Evolutionary conservation across 2,113 vertebrate species (phyloP), one percentile per base, ranked within the genome.

Genomic region (Leptobrachium ailaonicum): DNA sequence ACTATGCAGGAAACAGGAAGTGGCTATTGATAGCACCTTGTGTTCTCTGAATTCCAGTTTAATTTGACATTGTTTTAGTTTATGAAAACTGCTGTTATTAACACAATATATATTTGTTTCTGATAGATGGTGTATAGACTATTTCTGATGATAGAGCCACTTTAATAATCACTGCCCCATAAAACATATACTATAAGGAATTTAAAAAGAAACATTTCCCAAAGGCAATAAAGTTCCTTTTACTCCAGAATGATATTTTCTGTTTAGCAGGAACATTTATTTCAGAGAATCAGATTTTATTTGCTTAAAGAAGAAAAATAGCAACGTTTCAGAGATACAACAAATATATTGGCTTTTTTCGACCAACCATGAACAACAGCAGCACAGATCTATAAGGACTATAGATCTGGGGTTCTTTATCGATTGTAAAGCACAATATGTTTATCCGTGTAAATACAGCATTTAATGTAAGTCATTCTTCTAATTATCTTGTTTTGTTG

Each of bases 351-450:
- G 66, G 4, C 43, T 43, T 70, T 32, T 47, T n/a, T 56, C 32
- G 66, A 71, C 43, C 53, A 45, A 41, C 20, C 6, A 43, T 70
- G 58, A 70, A 20, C 11, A 66, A 10, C 54, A 70, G 76, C 6
- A 8, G n/a, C 5, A 5, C 4, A 43, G 67, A 78, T 78, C 76
- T 70, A 62, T 84, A 85, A 86, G 84, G 85, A 85, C 84, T 84
- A 83, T 12, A 66, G 87, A 88, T 83, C 45, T 10, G 71, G 81
- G 82, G 67, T 83, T 75, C 81, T 76, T 66, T 71, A 81, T 78
- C 32, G 84, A 85, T 84, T 85, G 84, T 66, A 82, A 76, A 73
- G 75, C 83, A 83, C 85, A 67, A 77, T 66, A 45, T 42, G 66
- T 77, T 58, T 32, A 85, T 83, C 78, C 63, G 77, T 67, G 69